Percentiles rank a stretch among this genome's conserved stretches.
Conservation (phyloP, 2,113 vertebrate genomes). For the Percopsis transmontana region DNA sequence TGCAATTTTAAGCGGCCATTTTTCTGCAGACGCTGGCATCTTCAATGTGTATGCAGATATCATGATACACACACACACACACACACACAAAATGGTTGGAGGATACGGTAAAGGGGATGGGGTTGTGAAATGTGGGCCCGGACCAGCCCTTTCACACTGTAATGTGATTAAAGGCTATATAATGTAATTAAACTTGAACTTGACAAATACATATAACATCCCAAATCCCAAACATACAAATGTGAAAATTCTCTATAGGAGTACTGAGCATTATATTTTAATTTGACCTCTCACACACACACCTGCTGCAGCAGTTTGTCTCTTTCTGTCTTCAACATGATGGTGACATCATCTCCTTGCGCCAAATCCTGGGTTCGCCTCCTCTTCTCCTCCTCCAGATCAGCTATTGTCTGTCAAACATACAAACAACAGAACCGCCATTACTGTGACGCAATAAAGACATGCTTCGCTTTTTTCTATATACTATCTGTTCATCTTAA, state of each 20-base stretch:
- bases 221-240: not conserved
- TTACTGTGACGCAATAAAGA: no score
- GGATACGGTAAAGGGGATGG: no score
- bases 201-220: no score
- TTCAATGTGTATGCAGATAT: not conserved
- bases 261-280: not conserved
- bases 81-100: not conserved
- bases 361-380: slow-evolving; percentile 87
- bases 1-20: not conserved
- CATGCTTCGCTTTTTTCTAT: no score
- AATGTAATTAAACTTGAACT: no score
- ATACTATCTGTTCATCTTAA: no score
- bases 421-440: not conserved
- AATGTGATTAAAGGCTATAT: no score
- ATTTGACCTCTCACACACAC: not conserved
- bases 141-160: no score
- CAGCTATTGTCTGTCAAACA: slow-evolving; percentile 86
- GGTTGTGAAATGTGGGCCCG: no score
- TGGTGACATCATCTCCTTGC: slow-evolving; percentile 89
- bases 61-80: not conserved
- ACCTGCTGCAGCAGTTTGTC: slow-evolving; percentile 95
- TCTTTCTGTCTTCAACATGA: slow-evolving; percentile 91
- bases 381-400: slow-evolving; percentile 91
- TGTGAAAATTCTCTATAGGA: no score
- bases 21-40: not conserved